Evolutionary conservation across 2,888 invertebrate genomes (phyloP), one percentile per base, ranked within the genome.

Genomic region (Epistrophella euchroma): DNA sequence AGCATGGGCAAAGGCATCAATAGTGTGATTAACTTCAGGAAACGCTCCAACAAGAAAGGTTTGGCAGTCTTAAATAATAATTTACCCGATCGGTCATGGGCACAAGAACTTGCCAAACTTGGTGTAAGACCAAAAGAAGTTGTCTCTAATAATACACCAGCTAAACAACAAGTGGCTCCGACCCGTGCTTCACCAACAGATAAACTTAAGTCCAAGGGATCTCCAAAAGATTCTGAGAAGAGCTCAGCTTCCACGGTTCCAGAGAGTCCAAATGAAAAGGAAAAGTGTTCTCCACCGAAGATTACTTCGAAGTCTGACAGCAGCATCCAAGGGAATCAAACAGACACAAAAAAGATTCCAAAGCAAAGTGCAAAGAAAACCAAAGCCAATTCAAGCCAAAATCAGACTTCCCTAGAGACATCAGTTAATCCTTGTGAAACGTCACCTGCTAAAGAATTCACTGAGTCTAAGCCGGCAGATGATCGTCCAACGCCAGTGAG

Each of bases 41-140:
- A 80, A 19, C 68, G 77, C 7, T 52, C 87, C 40, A 77, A 77
- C 52, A 86, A 82, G 25, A 88, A 87, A 11, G 13, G 55, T 6
- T 66, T 62, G 15, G 11, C 70, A 1, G 52, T 64, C 7, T 17
- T 70, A 13, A 77, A 76, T 43, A 76, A 81, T 19, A 76, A 58
- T 25, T 52, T 55, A 5, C 73, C 82, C 9, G 88, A 88, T 15
- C 88, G 88, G 22, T 81, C 88, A 4, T 89, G 89, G 89, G 88
- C 88, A 4, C 88, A 88, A 9, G 88, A 89, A 50, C 73, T 88
- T 2, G 88, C 87, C 1, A 89, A 88, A 43, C 88, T 88, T 47
- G 75, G 88, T 9, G 70, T 82, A 6, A 60, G 79, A 22, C 50
- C 71, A 2, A 74, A 84, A 28, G 87, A 78, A 43, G 45, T 62